These are phyloP conservation scores for Caenorhabditis briggsae DNA, from an alignment of 1,140 invertebrate species.

Conservation along the genomic window DNA sequence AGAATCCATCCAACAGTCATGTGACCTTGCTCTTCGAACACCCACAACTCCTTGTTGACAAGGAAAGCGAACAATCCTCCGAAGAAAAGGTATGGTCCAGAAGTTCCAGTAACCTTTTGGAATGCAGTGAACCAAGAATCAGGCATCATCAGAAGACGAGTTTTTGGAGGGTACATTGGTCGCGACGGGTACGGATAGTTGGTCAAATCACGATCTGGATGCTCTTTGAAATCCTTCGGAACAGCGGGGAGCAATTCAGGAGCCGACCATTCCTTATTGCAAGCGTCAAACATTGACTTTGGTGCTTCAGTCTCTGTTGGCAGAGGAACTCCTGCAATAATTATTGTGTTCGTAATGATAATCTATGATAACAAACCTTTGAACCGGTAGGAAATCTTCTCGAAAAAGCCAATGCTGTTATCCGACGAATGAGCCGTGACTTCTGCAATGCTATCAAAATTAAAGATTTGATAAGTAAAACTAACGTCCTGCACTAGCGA, in stretches of 20 bases:
- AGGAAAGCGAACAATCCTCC: conserved; percentile 74
- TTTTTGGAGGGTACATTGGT: conserved; percentile 74
- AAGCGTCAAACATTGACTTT: conserved; percentile 74
- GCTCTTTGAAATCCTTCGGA: conserved; percentile 76
- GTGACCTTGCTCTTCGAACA: conserved; percentile 76
- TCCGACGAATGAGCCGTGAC: background rate
- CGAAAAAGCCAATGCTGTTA: conserved; percentile 69
- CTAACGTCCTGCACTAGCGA: conserved; percentile 7
- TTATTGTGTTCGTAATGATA: background rate
- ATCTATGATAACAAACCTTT: conserved; percentile 64
- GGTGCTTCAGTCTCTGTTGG: conserved; percentile 71
- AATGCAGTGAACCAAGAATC: conserved; percentile 76
- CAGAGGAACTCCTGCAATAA: conserved; percentile 71
- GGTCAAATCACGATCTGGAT: conserved; percentile 74
- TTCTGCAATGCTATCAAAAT: conserved; percentile 9
- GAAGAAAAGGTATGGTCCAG: conserved; percentile 75
- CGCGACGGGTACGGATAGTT: conserved; percentile 76
- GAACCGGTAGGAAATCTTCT: conserved; percentile 72
- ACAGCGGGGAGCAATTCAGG: conserved; percentile 70
- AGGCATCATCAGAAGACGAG: conserved; percentile 73
- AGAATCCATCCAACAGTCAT: conserved; percentile 72
- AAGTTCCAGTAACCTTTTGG: conserved; percentile 76
- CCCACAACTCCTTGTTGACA: conserved; percentile 76
- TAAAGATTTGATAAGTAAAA: background rate
- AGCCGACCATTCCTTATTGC: conserved; percentile 73